phyloP scores from a whole-genome alignment of 2,888 invertebrate species.

The Allygus modestus region DNA sequence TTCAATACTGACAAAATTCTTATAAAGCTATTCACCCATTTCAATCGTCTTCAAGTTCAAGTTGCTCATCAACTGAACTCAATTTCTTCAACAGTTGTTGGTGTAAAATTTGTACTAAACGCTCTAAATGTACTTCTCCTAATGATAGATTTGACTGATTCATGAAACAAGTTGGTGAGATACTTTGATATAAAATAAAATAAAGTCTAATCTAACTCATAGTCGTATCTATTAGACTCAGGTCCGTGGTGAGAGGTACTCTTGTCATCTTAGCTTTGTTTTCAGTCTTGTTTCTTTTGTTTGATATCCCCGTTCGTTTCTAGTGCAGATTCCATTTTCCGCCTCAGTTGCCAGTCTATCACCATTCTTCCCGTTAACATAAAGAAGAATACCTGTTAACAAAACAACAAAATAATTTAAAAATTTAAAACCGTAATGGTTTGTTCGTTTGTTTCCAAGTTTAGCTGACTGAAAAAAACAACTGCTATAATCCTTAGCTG shows the following conservation, averaged over 20 bases:
- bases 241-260: not conserved
- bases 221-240: not conserved
- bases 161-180: not conserved
- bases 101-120: conserved; percentile 4
- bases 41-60: not conserved
- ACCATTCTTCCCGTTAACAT: conserved; percentile 94
- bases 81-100: not conserved
- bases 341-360: conserved; percentile 84
- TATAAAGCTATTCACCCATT: not conserved
- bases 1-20: conserved; percentile 6
- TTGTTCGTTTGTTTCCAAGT: no score
- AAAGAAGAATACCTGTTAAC: conserved; percentile 85
- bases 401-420: conserved; percentile 57
- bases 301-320: conserved; percentile 76
- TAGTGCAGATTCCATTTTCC: conserved; percentile 74
- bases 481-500: no score
- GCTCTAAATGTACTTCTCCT: not conserved
- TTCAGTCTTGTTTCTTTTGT: conserved; percentile 77
- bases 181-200: not conserved
- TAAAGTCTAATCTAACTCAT: not conserved
- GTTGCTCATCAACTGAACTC: conserved; percentile 3
- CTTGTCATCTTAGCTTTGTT: conserved; percentile 12
- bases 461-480: no score
- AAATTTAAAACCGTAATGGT: no score
- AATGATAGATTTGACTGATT: not conserved